A percentile compares a stretch with the other conserved stretches of the same genome.
Conservation (phyloP, 2,113 vertebrate genomes). For the Isurus oxyrinchus region DNA sequence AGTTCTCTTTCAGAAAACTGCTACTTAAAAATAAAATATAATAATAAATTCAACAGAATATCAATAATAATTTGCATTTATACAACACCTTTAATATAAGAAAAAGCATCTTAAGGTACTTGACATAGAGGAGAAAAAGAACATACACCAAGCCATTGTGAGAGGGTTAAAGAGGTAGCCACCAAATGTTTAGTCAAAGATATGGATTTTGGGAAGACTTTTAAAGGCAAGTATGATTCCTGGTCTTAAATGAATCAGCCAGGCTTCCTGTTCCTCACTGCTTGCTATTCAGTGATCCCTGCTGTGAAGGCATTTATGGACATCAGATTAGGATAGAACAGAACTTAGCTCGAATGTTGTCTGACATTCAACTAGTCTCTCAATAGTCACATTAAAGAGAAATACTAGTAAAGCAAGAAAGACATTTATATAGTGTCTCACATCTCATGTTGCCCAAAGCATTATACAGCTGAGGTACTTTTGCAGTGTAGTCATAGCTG, state of each 20-base stretch:
- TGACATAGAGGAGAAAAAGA: background rate
- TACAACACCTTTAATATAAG: background rate
- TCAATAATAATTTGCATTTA: background rate
- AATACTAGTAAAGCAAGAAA: background rate
- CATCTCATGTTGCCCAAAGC: background rate
- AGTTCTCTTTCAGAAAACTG: constrained; percentile 12
- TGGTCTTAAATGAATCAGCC: background rate
- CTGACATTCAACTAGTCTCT: background rate
- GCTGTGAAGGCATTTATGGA: background rate
- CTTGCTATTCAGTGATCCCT: background rate
- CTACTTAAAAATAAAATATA: background rate
- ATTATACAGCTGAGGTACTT: background rate
- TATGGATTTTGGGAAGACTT: background rate
- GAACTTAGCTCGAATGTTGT: background rate
- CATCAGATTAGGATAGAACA: background rate
- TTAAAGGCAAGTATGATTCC: background rate
- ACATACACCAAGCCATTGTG: background rate
- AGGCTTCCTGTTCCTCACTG: background rate
- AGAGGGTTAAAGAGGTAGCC: background rate
- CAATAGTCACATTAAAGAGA: background rate
- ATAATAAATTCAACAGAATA: background rate
- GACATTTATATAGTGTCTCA: background rate
- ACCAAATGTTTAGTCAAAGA: background rate
- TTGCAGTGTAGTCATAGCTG: background rate
- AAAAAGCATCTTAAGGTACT: background rate